A percentile compares a stretch with the other conserved stretches of the same genome.
Conservation (phyloP, 2,113 vertebrate genomes). For the Rhegmatorhina hoffmannsi region DNA sequence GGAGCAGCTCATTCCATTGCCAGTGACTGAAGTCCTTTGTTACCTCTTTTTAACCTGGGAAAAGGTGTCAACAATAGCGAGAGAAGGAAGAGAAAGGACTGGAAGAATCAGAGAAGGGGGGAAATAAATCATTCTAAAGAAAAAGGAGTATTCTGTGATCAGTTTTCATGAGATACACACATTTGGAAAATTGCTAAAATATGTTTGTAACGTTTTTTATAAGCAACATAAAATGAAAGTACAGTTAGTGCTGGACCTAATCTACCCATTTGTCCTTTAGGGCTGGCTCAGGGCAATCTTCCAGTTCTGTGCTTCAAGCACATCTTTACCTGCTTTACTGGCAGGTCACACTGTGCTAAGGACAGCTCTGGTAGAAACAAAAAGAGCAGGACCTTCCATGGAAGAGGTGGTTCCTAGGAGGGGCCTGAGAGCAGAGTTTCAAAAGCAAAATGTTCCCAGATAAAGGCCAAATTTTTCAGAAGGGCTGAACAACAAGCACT, state of each 20-base stretch:
- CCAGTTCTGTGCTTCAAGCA: not conserved
- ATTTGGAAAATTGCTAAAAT: not conserved
- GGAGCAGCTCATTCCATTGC: not conserved
- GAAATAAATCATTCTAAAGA: not conserved
- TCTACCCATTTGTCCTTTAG: not conserved
- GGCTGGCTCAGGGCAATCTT: not conserved
- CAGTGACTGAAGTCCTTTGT: not conserved
- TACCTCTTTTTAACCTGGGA: not conserved
- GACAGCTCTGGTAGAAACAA: not conserved
- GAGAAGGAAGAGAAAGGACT: not conserved
- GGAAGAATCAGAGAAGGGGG: not conserved
- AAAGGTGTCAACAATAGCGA: not conserved
- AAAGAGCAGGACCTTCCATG: not conserved
- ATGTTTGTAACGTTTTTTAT: not conserved
- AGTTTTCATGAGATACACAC: not conserved
- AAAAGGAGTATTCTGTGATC: not conserved
- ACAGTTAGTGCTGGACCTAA: not conserved
- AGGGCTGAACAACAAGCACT: slow-evolving; percentile 35
- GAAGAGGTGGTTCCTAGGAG: not conserved
- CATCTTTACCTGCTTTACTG: not conserved
- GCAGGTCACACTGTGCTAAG: not conserved
- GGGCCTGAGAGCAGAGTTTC: not conserved
- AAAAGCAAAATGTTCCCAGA: slow-evolving; percentile 21
- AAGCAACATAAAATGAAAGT: not conserved
- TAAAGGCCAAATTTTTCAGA: slow-evolving; percentile 43